Evolutionary conservation across 2,888 invertebrate genomes (phyloP).

Genomic region (Hofmannophila pseudospretella): DNA sequence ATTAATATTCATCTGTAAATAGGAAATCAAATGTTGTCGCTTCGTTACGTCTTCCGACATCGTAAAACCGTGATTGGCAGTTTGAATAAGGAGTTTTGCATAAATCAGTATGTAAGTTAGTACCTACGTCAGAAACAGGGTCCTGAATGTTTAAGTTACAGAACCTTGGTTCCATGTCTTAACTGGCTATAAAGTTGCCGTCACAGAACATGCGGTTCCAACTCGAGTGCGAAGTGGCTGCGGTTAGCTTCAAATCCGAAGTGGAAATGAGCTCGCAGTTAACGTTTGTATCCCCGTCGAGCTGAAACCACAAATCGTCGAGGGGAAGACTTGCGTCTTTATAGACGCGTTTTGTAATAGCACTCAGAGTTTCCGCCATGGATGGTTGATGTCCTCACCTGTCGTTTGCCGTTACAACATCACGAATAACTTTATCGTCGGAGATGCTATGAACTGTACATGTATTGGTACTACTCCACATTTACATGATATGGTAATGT

Average conservation of each 20-base stretch:
- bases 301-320: conserved; percentile 58
- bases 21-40: conserved; percentile 6
- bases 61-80: conserved; percentile 1
- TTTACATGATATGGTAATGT: conserved; percentile 14
- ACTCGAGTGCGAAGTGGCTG: conserved; percentile 44
- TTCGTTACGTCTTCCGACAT: conserved; percentile 1
- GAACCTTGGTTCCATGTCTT: conserved; percentile 23
- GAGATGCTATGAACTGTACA: conserved; percentile 12
- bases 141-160: conserved; percentile 15
- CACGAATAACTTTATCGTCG: conserved; percentile 31
- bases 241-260: conserved; percentile 54
- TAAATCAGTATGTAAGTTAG: conserved; percentile 5
- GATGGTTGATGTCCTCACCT: conserved; percentile 51
- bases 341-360: conserved; percentile 44
- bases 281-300: conserved; percentile 44
- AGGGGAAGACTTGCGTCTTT: conserved; percentile 40
- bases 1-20: conserved; percentile 28
- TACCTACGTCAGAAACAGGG: no score
- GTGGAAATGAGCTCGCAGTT: conserved; percentile 61
- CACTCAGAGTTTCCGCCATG: conserved; percentile 38
- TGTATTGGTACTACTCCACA: conserved; percentile 6
- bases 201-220: conserved; percentile 25
- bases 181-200: conserved; percentile 27
- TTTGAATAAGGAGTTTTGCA: conserved; percentile 9
- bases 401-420: conserved; percentile 50